A percentile compares a stretch with the other conserved stretches of the same genome.
phyloP scores from a whole-genome alignment of 2,797 vertebrate genomes.

The Centroberyx gerrardi region DNA sequence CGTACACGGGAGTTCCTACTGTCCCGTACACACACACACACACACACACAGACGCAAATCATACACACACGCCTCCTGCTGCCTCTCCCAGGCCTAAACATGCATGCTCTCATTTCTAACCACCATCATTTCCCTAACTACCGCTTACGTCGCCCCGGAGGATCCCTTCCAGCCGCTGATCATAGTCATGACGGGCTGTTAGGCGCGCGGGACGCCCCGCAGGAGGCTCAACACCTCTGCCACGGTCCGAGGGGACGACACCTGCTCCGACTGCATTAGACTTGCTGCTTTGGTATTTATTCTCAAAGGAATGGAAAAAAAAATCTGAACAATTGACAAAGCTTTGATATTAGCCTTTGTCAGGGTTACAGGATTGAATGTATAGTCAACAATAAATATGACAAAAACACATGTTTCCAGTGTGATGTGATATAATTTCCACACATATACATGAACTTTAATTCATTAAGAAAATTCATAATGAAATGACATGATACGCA shows the following conservation, averaged over 20 bases:
- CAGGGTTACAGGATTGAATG: too few species aligned
- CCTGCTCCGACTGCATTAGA: too few species aligned
- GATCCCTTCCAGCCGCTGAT: conserved; percentile 59
- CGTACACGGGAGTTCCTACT: conserved; percentile 3
- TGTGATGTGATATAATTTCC: too few species aligned
- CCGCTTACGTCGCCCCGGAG: conserved; percentile 49
- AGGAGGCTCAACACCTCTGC: conserved; percentile 1
- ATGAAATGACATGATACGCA: too few species aligned
- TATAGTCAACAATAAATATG: too few species aligned
- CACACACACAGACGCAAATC: conserved; percentile 30
- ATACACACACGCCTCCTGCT: conserved; percentile 37
- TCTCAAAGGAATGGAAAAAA: too few species aligned
- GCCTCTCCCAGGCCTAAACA: conserved; percentile 52
- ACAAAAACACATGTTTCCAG: too few species aligned
- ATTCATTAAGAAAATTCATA: too few species aligned
- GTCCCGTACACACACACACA: conserved; percentile 34
- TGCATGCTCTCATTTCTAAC: conserved; percentile 64
- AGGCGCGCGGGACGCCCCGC: conserved; percentile 40
- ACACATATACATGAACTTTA: too few species aligned
- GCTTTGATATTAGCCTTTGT: too few species aligned
- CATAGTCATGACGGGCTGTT: conserved; percentile 69
- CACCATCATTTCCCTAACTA: conserved; percentile 81
- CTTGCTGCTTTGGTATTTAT: neutral
- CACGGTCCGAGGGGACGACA: neutral
- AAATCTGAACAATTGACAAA: too few species aligned